Percentiles rank a stretch among this genome's conserved stretches.
These are phyloP conservation scores for Ceriagrion tenellum DNA, from an alignment of 2,888 invertebrate species.

Conservation along the genomic window DNA sequence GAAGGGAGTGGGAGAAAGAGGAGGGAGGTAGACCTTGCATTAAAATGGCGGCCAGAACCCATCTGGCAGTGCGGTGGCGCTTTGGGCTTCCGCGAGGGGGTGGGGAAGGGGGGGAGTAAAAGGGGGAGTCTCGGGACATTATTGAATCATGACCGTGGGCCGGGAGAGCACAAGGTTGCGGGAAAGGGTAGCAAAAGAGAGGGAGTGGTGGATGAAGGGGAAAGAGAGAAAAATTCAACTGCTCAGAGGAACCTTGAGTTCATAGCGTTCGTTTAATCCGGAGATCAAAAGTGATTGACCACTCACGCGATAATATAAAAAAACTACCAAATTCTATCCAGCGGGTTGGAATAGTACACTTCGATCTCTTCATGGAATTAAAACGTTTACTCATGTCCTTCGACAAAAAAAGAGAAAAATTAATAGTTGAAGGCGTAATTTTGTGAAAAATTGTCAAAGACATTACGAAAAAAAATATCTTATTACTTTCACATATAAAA, in stretches of 20 bases:
- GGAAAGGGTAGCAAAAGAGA: conserved; percentile 19
- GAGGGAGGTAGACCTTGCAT: conserved; percentile 34
- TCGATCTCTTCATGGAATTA: not conserved
- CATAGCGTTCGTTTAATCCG: not conserved
- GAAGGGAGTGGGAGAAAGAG: not conserved
- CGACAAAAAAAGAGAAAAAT: too few species aligned
- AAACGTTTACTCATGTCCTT: not conserved
- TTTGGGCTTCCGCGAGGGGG: conserved; percentile 3
- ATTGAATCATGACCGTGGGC: conserved; percentile 48
- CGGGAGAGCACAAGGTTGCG: conserved; percentile 28
- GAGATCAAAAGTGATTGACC: not conserved
- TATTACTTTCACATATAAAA: too few species aligned
- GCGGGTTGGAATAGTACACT: not conserved
- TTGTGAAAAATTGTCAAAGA: too few species aligned
- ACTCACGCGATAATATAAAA: not conserved
- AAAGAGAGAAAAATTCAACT: not conserved
- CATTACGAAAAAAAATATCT: too few species aligned
- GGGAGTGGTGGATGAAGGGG: not conserved
- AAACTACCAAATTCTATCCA: not conserved
- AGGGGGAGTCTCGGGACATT: conserved; percentile 1
- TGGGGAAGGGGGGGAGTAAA: not conserved
- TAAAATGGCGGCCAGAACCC: conserved; percentile 66
- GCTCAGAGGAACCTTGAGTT: not conserved
- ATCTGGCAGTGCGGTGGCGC: conserved; percentile 61
- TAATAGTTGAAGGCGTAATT: too few species aligned